Percentiles rank a stretch among this genome's conserved stretches.
phyloP scores from a whole-genome alignment of 2,797 vertebrate genomes.

The Mus spretus region DNA sequence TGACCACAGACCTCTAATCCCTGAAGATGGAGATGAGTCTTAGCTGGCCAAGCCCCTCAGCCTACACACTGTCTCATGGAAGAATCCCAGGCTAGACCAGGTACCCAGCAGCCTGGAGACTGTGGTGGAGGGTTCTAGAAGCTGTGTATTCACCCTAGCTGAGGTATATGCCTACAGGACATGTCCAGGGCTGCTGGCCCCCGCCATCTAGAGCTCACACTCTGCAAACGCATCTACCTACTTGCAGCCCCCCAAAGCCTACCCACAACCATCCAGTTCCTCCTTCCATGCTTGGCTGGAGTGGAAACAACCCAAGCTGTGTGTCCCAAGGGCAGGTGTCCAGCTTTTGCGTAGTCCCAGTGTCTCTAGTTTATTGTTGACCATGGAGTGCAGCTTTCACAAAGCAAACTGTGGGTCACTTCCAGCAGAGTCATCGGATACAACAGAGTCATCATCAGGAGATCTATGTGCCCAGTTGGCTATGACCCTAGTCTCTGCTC shows the following conservation, averaged over 20 bases:
- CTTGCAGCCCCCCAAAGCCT: background rate
- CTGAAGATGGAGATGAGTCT: background rate
- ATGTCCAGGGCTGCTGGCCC: background rate
- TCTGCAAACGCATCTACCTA: background rate
- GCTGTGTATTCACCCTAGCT: background rate
- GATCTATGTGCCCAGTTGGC: background rate
- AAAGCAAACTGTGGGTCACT: background rate
- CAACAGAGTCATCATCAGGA: background rate
- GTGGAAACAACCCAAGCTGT: background rate
- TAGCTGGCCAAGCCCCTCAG: background rate
- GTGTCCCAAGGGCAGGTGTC: too few relatives aligned
- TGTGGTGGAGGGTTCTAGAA: background rate
- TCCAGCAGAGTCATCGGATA: background rate
- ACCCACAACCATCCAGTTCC: background rate
- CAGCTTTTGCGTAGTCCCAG: rapidly evolving
- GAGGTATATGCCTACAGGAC: background rate
- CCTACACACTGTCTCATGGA: background rate
- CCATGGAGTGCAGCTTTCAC: background rate
- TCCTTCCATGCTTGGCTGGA: background rate
- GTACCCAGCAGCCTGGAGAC: background rate
- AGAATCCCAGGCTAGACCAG: background rate
- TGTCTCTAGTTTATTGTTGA: rapidly evolving
- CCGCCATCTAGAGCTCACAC: background rate
- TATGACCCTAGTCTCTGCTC: rapidly evolving
- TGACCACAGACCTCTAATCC: background rate